Conservation (phyloP, 2,113 vertebrate species). For the Leptosomus discolor region DNA sequence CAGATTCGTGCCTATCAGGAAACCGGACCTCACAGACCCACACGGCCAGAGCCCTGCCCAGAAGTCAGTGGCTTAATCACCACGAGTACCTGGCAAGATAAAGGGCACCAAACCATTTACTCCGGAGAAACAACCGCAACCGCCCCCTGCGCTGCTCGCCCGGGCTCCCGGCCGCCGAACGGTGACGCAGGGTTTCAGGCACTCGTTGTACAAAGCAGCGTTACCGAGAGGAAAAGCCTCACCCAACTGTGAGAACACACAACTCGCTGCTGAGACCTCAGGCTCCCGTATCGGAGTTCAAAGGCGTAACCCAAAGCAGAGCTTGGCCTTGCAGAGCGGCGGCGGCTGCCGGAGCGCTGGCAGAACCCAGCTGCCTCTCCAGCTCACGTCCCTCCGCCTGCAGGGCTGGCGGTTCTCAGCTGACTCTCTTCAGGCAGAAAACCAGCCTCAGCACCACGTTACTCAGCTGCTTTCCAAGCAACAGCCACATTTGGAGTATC, state of each 20-base stretch:
- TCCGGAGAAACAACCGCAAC: neutral
- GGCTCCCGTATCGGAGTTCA: neutral
- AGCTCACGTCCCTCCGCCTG: neutral
- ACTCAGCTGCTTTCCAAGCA: neutral
- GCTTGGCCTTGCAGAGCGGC: neutral
- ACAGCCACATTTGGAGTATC: neutral
- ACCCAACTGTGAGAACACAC: neutral
- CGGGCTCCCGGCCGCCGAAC: fast-evolving
- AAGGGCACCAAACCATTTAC: neutral
- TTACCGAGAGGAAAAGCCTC: neutral
- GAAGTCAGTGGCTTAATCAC: neutral
- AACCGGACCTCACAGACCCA: neutral
- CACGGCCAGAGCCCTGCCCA: fast-evolving
- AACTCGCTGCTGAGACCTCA: neutral
- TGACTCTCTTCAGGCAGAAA: too few relatives aligned
- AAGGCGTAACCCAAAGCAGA: neutral
- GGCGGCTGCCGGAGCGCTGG: neutral
- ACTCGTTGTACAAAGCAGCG: neutral
- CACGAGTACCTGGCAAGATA: fast-evolving
- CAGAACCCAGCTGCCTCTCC: neutral
- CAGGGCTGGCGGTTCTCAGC: neutral
- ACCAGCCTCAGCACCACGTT: neutral
- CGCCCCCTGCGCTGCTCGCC: neutral
- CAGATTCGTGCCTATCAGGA: neutral
- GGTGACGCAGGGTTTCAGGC: neutral